Evolutionary conservation across 2,888 invertebrate species (phyloP).

Genomic region (Sarcophaga rosellei): DNA sequence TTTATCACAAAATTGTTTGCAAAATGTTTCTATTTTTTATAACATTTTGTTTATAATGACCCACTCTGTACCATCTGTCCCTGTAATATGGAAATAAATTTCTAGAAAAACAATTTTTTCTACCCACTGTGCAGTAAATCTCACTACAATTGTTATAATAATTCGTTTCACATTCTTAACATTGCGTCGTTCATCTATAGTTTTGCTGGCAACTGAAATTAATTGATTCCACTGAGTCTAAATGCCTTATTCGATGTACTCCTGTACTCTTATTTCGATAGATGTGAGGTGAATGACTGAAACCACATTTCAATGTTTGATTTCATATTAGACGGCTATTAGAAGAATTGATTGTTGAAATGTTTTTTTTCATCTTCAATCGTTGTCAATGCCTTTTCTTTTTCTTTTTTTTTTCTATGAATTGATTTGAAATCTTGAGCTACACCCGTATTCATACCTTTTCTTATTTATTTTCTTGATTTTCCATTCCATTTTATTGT

Average conservation of each 20-base stretch:
- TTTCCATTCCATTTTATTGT: neutral
- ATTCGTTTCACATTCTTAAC: neutral
- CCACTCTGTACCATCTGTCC: too few species aligned
- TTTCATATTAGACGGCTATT: slow-evolving; percentile 10
- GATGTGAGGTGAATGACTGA: slow-evolving; percentile 35
- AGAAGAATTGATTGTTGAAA: slow-evolving; percentile 54
- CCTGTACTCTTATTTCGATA: neutral
- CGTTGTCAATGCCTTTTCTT: neutral
- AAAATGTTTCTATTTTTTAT: too few species aligned
- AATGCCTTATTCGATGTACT: slow-evolving; percentile 21
- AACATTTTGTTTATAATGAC: too few species aligned
- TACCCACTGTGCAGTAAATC: slow-evolving; percentile 32
- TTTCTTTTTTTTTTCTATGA: neutral
- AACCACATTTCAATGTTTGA: slow-evolving; percentile 53
- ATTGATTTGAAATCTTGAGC: slow-evolving; percentile 37
- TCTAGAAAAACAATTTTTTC: neutral
- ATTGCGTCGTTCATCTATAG: slow-evolving; percentile 10
- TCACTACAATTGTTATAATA: neutral
- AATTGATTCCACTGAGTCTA: slow-evolving; percentile 63
- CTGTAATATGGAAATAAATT: neutral
- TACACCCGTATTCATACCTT: neutral
- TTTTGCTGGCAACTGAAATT: slow-evolving; percentile 50
- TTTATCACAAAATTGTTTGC: too few species aligned
- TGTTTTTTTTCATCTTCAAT: slow-evolving; percentile 3
- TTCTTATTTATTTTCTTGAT: neutral